Percentiles rank a stretch among this genome's conserved stretches.
Evolutionary conservation across 2,113 vertebrate species (phyloP).

Genomic region (Proterorhinus semilunaris): DNA sequence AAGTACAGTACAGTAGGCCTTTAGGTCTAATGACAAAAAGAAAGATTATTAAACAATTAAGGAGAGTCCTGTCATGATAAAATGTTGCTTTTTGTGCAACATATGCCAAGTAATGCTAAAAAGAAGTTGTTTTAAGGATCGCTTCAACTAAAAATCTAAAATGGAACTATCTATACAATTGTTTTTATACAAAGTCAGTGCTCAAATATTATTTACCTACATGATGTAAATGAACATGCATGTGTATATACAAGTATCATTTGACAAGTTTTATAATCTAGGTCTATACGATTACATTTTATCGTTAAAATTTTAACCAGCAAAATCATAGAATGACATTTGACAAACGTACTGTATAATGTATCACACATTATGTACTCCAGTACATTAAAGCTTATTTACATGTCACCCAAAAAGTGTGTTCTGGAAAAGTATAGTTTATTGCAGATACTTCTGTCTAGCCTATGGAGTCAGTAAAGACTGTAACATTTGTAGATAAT

Average conservation of each 20-base stretch:
- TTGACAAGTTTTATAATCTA: background rate
- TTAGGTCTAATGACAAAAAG: conserved; percentile 35
- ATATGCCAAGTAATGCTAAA: background rate
- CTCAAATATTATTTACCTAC: conserved; percentile 46
- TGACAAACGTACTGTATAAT: background rate
- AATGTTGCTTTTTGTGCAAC: conserved; percentile 16
- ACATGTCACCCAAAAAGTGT: background rate
- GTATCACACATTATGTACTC: background rate
- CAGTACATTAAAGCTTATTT: conserved; percentile 29
- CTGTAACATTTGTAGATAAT: background rate
- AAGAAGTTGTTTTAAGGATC: too few relatives aligned
- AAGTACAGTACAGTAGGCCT: conserved; percentile 27
- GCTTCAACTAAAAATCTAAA: background rate
- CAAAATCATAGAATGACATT: background rate
- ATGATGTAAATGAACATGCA: conserved; percentile 35
- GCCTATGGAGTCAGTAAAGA: background rate
- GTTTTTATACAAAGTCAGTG: conserved; percentile 62
- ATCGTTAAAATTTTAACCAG: background rate
- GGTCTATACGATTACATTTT: background rate
- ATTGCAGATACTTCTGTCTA: background rate
- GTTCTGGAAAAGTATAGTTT: conserved; percentile 28
- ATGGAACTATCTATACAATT: conserved; percentile 40
- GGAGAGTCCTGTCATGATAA: background rate
- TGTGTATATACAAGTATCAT: conserved; percentile 25
- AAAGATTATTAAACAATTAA: conserved; percentile 32